Evolutionary conservation across 2,113 vertebrate species (phyloP).

Genomic region (Peromyscus polionotus): DNA sequence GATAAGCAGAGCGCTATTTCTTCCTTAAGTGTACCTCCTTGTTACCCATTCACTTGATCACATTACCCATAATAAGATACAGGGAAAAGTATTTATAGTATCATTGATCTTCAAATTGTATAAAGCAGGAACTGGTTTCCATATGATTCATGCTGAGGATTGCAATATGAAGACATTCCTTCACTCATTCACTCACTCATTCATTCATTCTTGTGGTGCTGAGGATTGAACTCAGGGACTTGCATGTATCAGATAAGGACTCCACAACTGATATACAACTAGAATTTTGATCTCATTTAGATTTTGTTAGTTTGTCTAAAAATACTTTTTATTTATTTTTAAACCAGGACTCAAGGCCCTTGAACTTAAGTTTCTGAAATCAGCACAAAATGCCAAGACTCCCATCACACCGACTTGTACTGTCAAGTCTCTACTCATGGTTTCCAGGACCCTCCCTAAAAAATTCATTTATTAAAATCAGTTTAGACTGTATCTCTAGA

Average conservation of each 20-base stretch:
- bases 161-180: neutral
- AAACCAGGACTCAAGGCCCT: neutral
- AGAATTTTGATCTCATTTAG: constrained; percentile 38
- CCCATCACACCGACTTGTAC: neutral
- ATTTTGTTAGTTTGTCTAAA: constrained; percentile 18
- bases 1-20: neutral
- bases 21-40: neutral
- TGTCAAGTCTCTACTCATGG: neutral
- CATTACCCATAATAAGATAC: constrained; percentile 23
- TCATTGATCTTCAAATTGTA: neutral
- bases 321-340: neutral
- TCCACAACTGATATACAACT: neutral
- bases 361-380: constrained; percentile 40
- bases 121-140: neutral
- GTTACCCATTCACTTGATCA: neutral
- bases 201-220: neutral
- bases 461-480: constrained; percentile 7
- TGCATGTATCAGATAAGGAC: neutral
- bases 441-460: neutral
- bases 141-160: neutral
- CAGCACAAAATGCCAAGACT: neutral
- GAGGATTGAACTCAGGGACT: neutral
- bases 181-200: neutral
- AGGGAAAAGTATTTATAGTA: neutral
- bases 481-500: neutral